Evolutionary conservation across 2,888 invertebrate species (phyloP).

Genomic region (Apodemia duryi): DNA sequence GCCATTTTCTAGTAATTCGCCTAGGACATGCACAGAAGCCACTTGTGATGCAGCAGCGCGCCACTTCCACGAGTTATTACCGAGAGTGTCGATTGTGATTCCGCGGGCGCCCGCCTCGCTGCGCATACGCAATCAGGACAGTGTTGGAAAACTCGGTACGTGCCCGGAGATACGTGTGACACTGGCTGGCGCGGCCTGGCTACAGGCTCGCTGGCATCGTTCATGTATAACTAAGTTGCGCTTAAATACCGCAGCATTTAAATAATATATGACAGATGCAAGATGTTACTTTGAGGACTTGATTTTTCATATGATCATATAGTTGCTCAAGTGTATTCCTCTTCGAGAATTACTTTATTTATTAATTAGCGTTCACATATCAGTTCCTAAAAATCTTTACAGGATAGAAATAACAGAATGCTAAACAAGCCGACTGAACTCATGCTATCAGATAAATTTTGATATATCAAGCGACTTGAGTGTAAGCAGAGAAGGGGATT

Average conservation of each 20-base stretch:
- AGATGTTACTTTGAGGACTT: no score
- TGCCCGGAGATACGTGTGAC: conserved; percentile 28
- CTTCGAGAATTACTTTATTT: no score
- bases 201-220: not conserved
- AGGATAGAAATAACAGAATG: no score
- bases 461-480: no score
- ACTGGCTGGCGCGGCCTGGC: not conserved
- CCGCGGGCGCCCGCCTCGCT: conserved; percentile 41
- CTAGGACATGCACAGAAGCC: conserved; percentile 26
- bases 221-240: not conserved
- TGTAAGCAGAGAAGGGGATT: no score
- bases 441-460: no score
- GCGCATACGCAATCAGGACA: conserved; percentile 35
- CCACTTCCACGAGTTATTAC: conserved; percentile 52
- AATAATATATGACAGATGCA: no score
- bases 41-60: conserved; percentile 46
- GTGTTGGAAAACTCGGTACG: conserved; percentile 34
- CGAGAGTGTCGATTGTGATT: conserved; percentile 53
- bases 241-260: not conserved
- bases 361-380: no score
- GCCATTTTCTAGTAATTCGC: not conserved
- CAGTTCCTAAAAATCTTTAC: no score
- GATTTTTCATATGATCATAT: no score
- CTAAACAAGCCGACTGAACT: no score
- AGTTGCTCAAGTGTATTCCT: no score